Evolutionary conservation across 2,113 vertebrate genomes (phyloP).

Genomic region (Istiophorus platypterus): DNA sequence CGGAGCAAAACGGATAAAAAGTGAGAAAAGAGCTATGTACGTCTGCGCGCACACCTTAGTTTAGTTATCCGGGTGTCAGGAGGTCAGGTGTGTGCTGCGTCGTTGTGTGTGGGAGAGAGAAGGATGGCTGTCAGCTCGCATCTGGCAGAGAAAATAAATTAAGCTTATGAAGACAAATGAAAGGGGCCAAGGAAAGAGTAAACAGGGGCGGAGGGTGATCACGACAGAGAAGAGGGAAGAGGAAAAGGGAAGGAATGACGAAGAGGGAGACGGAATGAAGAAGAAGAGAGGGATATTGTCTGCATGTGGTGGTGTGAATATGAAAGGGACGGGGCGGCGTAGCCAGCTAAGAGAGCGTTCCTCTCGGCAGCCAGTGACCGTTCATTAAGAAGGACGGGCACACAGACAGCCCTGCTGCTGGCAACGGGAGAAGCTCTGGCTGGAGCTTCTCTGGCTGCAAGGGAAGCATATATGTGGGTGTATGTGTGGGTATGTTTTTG

Average conservation of each 20-base stretch:
- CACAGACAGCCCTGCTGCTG: conserved; percentile 62
- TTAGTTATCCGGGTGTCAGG: conserved; percentile 48
- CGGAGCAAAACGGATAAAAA: conserved; percentile 57
- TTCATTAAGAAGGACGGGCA: conserved; percentile 66
- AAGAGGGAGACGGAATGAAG: conserved; percentile 50
- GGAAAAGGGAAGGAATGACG: conserved; percentile 29
- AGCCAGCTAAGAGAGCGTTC: conserved; percentile 74
- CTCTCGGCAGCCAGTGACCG: conserved; percentile 65
- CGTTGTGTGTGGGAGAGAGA: conserved; percentile 84
- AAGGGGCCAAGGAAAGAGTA: conserved; percentile 81
- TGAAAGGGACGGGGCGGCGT: conserved; percentile 52
- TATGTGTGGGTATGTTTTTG: conserved; percentile 60
- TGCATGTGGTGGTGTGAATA: conserved; percentile 77
- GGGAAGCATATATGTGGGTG: conserved; percentile 66
- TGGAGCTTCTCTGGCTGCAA: conserved; percentile 51
- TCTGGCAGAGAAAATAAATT: conserved; percentile 99
- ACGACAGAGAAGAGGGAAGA: conserved; percentile 28
- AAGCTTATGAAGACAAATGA: conserved; percentile 99
- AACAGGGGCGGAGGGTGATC: conserved; percentile 61
- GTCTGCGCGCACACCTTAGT: conserved; percentile 26
- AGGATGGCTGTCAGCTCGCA: conserved; percentile 99
- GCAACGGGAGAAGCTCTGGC: conserved; percentile 62
- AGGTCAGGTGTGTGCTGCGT: conserved; percentile 64
- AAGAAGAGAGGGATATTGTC: conserved; percentile 56
- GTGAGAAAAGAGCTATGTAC: conserved; percentile 28